Evolutionary conservation across 2,113 vertebrate genomes (phyloP), one percentile per base, ranked within the genome.

Genomic region (Sporophila hypoxantha): DNA sequence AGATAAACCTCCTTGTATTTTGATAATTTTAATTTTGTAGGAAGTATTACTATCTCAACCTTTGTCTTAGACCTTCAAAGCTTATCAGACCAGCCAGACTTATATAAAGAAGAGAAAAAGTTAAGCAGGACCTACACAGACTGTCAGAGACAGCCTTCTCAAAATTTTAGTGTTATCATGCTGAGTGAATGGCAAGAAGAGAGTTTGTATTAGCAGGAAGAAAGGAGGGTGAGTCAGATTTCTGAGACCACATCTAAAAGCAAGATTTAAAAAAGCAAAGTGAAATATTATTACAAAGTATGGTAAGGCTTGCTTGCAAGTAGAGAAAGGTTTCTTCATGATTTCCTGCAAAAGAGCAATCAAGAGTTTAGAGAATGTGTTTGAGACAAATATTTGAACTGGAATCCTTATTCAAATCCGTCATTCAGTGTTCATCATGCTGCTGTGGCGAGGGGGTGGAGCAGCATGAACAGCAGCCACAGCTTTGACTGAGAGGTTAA

Each of bases 401-500:
- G 19, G 23, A 83, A 59, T 83, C 60, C 30, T 55, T 42, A 60
- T 70, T 74, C 23, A 76, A 80, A 76, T 61, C 16, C 0, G 0
- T 59, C 52, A 27, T 55, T 80, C 57, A 59, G 5, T 67, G 61
- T 57, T 68, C 44, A 42, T 20, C 2, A 0, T n/a, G 32, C 75
- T 89, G 56, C 57, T 47, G 23, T 52, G 61, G 32, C 0, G 1
- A 32, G 6, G 14, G 17, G 23, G 23, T 62, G 57, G 69, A 83
- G 80, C 8, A 12, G 44, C 60, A 42, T 7, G 2, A 88, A 52
- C 30, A 60, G 36, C 73, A 70, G 44, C 53, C 2, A 0, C 60
- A 85, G 47, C 56, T 77, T 77, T 91, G 86, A 64, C 76, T 91
- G 56, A 66, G 73, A 89, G 34, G 39, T 76, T 87, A 82, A 82